These are phyloP conservation scores for Aurelia aurita DNA, from an alignment of 30 jellyfish, hydroid and myxozoan species.

Conservation along the genomic window DNA sequence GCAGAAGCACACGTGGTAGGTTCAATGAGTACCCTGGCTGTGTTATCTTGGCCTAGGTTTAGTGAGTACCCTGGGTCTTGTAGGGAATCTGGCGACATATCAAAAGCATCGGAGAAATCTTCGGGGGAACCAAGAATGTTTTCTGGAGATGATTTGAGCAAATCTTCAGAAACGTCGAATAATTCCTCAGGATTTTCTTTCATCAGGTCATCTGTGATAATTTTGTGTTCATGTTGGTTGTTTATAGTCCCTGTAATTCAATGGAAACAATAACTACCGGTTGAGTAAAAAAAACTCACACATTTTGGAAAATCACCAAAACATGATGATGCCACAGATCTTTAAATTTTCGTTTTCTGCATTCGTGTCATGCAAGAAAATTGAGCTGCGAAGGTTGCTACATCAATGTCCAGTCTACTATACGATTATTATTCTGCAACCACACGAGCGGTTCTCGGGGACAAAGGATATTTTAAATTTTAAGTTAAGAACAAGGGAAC, in stretches of 20 bases:
- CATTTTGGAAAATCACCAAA: too few relatives aligned
- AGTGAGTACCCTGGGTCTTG: conserved; percentile 45
- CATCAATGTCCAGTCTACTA: too few relatives aligned
- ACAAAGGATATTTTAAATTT: too few relatives aligned
- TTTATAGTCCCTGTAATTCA: conserved; percentile 27
- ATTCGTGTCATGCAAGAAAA: too few relatives aligned
- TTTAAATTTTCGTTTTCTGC: too few relatives aligned
- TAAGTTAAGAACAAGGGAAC: too few relatives aligned
- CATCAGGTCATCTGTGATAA: conserved; percentile 60
- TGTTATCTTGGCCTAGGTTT: conserved; percentile 32
- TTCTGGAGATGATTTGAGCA: conserved; percentile 79
- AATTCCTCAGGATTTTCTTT: conserved; percentile 70
- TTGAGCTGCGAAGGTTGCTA: too few relatives aligned
- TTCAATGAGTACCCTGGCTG: background rate
- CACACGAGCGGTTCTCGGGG: too few relatives aligned
- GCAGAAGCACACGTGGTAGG: conserved; percentile 91
- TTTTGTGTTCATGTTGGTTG: conserved; percentile 12
- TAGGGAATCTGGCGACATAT: conserved; percentile 50
- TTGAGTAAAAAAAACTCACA: too few relatives aligned
- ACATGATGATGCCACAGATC: too few relatives aligned
- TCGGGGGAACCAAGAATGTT: conserved; percentile 78
- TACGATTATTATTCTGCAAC: too few relatives aligned
- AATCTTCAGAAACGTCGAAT: conserved; percentile 74
- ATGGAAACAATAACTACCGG: too few relatives aligned
- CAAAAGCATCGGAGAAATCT: conserved; percentile 66